Conservation (phyloP, 2,888 invertebrate species). For the Eumacrocentrus americanus region DNA sequence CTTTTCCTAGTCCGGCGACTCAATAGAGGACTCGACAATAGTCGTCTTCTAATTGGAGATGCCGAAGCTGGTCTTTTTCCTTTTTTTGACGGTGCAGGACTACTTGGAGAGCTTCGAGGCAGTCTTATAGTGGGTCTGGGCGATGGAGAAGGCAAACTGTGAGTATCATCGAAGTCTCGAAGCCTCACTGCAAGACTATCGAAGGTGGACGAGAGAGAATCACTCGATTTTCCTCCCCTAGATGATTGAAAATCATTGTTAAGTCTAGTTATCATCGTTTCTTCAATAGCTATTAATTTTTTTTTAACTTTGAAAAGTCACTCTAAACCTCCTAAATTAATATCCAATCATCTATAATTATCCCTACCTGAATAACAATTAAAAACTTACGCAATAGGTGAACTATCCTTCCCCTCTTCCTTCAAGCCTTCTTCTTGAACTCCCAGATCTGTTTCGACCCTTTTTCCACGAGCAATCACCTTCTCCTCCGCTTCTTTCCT, state of each 20-base stretch:
- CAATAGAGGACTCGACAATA: conserved; percentile 82
- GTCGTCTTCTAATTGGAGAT: conserved; percentile 78
- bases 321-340: no score
- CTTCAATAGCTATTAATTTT: no score
- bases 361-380: background rate
- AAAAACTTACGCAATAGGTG: conserved; percentile 52
- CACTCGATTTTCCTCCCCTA: conserved; percentile 53
- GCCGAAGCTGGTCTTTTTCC: conserved; percentile 78
- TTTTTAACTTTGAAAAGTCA: background rate
- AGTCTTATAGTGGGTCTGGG: conserved; percentile 63
- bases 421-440: background rate
- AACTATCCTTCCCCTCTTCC: conserved; percentile 34
- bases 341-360: no score
- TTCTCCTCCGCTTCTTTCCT: background rate
- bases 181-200: conserved; percentile 56
- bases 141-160: conserved; percentile 59
- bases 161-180: conserved; percentile 58
- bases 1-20: conserved; percentile 77
- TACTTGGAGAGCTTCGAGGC: conserved; percentile 78
- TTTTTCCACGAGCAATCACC: no score
- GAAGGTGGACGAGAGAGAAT: conserved; percentile 55
- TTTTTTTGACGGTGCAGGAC: conserved; percentile 75
- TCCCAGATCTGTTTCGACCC: no score
- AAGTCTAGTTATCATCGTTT: conserved; percentile 9
- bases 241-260: background rate